Conservation (phyloP, 2,113 vertebrate genomes). For the Uria lomvia region DNA sequence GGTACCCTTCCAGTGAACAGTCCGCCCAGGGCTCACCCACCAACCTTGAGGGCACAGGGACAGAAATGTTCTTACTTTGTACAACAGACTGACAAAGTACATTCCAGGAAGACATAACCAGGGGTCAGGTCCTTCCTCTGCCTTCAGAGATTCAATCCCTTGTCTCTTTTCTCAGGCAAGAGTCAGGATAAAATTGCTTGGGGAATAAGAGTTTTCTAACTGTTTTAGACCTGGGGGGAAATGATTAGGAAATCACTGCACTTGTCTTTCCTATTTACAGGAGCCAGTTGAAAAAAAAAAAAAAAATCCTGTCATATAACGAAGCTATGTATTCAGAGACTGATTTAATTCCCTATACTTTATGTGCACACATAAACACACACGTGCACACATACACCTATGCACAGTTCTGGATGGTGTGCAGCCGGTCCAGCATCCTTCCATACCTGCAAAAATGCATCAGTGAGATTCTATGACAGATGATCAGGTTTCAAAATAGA, state of each 20-base stretch:
- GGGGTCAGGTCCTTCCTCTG: not conserved
- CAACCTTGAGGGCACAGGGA: not conserved
- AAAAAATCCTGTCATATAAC: not conserved
- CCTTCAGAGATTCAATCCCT: not conserved
- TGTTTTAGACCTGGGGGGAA: not conserved
- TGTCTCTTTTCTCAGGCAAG: not conserved
- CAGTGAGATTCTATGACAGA: not conserved
- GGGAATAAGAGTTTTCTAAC: not conserved
- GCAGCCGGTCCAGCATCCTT: not conserved
- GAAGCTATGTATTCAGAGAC: not conserved
- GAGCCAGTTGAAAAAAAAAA: not conserved
- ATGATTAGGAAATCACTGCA: not conserved
- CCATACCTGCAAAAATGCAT: not conserved
- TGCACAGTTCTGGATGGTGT: not conserved
- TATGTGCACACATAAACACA: not conserved
- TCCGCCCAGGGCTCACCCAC: not conserved
- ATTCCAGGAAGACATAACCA: not conserved
- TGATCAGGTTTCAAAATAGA: not conserved
- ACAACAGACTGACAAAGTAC: not conserved
- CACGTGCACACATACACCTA: too few species aligned
- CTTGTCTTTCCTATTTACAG: not conserved
- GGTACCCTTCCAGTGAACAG: not conserved
- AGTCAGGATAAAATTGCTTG: not conserved
- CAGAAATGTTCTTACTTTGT: not conserved
- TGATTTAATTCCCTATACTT: not conserved